Evolutionary conservation across 2,888 invertebrate genomes (phyloP), one percentile per base, ranked within the genome.

Genomic region (Sussaba pulchella): DNA sequence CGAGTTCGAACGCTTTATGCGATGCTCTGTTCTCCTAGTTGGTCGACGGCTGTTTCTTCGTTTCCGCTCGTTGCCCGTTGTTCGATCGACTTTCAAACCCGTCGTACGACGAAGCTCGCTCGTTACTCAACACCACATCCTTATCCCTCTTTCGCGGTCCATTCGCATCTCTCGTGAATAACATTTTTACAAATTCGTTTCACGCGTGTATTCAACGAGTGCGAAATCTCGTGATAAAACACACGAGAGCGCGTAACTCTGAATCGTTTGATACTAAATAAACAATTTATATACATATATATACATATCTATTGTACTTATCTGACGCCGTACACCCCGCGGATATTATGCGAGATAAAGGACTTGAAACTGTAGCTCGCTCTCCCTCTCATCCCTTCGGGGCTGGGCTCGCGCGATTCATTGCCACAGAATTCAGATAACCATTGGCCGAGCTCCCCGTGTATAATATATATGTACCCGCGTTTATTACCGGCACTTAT

Each of bases 351-450:
- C 41, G 52, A 52, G 63, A 71, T 74, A 63, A 82, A 82, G 61
- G 45, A 43, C 19, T 73, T 52, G 26, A 19, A 50, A 31, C 12
- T 17, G n/a, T 24, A 54, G 39, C 63, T 63, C 24, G 21, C 1
- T 50, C 39, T n/a, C 54, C 45, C 26, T 47, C 57, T 78, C 70
- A 70, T 63, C 61, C 67, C 73, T 19, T 24, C 43, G 63, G 45
- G 39, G 10, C 31, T 19, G 57, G 31, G 52, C 41, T 43, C 67
- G 19, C 10, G 45, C 75, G 75, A 84, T 81, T 81, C 81, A 81
- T 78, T 79, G 81, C 81, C 71, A 73, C 24, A 71, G 82, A 77
- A 82, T 81, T 81, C 81, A 78, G 84, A 82, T 84, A 83, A 76
- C 73, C 82, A 83, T 81, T 83, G 77, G 43, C 36, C 52, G 14